Evolutionary conservation across 2,888 invertebrate genomes (phyloP).

Genomic region (Lathronympha strigana): DNA sequence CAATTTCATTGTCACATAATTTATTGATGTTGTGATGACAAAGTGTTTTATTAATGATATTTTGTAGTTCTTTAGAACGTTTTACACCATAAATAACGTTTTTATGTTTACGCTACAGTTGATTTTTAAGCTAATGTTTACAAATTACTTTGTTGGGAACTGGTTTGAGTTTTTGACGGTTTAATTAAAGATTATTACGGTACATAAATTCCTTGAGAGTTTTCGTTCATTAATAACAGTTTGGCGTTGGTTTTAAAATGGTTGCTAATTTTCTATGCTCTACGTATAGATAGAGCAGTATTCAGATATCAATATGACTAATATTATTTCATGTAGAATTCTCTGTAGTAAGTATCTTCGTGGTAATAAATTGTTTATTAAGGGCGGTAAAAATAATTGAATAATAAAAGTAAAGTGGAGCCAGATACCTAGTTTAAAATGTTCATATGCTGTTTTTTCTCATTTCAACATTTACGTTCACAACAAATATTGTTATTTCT

Average conservation of each 20-base stretch:
- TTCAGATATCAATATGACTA: no score
- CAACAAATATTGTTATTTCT: constrained; percentile 7
- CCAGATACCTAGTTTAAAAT: no score
- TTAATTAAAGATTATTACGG: constrained; percentile 59
- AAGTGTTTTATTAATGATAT: constrained; percentile 75
- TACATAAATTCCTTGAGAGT: constrained; percentile 57
- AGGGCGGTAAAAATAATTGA: no score
- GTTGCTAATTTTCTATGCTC: not conserved
- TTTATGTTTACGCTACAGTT: constrained; percentile 71
- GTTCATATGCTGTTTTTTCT: not conserved
- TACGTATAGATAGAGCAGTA: no score
- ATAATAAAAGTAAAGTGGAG: no score
- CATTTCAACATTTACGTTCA: constrained; percentile 1
- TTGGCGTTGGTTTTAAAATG: constrained; percentile 9
- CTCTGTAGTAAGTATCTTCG: no score
- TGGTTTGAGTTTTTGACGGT: constrained; percentile 55
- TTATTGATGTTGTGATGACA: constrained; percentile 78
- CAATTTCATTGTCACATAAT: constrained; percentile 78
- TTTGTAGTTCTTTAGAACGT: constrained; percentile 59
- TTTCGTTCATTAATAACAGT: constrained; percentile 30
- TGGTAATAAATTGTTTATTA: no score
- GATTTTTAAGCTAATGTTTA: constrained; percentile 67
- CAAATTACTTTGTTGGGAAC: constrained; percentile 58
- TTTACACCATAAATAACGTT: constrained; percentile 71
- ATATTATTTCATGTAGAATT: no score